Evolutionary conservation across 1,140 invertebrate genomes (phyloP).

Genomic region (Cataglyphis hispanica): DNA sequence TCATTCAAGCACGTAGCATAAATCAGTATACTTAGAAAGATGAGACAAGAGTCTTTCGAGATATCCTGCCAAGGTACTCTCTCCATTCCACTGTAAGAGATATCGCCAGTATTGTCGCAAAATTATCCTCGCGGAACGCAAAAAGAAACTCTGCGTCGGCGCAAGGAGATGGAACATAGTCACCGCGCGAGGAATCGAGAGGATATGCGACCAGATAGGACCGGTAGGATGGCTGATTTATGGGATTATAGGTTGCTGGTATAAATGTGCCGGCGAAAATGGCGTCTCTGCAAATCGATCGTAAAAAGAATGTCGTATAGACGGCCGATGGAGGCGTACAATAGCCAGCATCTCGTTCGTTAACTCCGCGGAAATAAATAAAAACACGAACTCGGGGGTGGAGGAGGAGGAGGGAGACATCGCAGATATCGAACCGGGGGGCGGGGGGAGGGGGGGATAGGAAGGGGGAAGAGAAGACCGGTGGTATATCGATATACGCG

Average conservation of each 20-base stretch:
- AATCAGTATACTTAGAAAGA: constrained; percentile 40
- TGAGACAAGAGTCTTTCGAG: constrained; percentile 12
- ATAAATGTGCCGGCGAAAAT: constrained; percentile 72
- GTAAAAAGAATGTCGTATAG: constrained; percentile 72
- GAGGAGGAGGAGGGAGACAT: constrained; percentile 5
- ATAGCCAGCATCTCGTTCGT: constrained; percentile 74
- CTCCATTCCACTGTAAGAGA: constrained; percentile 54
- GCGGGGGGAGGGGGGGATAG: constrained; percentile 2
- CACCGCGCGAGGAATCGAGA: constrained; percentile 62
- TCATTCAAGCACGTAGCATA: background rate
- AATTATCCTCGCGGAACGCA: constrained; percentile 63
- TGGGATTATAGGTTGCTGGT: constrained; percentile 72
- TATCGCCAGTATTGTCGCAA: constrained; percentile 48
- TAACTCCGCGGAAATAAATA: constrained; percentile 73
- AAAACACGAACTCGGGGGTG: constrained; percentile 34
- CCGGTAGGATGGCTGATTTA: constrained; percentile 68
- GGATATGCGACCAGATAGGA: constrained; percentile 39
- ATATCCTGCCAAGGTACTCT: constrained; percentile 36
- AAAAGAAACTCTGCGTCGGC: constrained; percentile 10
- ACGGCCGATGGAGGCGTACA: constrained; percentile 58
- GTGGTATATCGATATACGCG: constrained; percentile 37
- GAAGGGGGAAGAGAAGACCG: background rate
- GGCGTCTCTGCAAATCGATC: constrained; percentile 76
- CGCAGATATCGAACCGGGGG: constrained; percentile 37
- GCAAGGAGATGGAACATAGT: constrained; percentile 43